phyloP scores from a whole-genome alignment of 2,888 invertebrate genomes.

The Stenichneumon culpator region DNA sequence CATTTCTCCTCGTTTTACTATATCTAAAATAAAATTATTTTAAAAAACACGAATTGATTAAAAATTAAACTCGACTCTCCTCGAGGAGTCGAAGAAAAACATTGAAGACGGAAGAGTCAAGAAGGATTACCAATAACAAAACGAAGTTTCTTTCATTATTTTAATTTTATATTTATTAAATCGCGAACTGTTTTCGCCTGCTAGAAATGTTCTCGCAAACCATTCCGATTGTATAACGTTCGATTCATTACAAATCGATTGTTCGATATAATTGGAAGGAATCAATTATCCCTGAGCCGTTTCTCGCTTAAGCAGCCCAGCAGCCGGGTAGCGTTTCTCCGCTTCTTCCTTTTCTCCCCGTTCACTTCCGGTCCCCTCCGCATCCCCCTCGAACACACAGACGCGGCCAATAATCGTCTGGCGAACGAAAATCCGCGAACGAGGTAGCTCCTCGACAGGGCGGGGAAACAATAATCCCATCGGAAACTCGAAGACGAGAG shows the following conservation, averaged over 20 bases:
- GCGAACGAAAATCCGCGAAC: slow-evolving; percentile 56
- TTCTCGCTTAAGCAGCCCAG: slow-evolving; percentile 19
- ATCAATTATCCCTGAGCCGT: slow-evolving; percentile 51
- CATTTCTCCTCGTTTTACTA: neutral
- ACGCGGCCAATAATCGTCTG: slow-evolving; percentile 60
- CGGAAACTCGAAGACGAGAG: slow-evolving; percentile 62
- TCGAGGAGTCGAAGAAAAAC: neutral
- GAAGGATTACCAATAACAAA: neutral
- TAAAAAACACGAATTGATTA: neutral
- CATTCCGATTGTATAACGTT: slow-evolving; percentile 20
- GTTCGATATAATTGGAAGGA: slow-evolving; percentile 55
- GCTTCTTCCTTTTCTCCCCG: slow-evolving; percentile 2
- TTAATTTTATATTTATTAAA: neutral
- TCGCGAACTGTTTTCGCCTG: neutral
- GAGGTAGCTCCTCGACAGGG: slow-evolving; percentile 14
- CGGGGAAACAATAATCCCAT: slow-evolving; percentile 65
- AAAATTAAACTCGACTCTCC: neutral
- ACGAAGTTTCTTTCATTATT: neutral
- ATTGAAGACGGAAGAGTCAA: neutral
- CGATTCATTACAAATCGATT: slow-evolving; percentile 49
- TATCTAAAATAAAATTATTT: neutral
- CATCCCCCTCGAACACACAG: neutral
- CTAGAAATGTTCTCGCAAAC: neutral
- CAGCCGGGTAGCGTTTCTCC: slow-evolving; percentile 6
- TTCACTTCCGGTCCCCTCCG: neutral